phyloP scores from a whole-genome alignment of 2,113 vertebrate species.

The Muscicapa adusta region DNA sequence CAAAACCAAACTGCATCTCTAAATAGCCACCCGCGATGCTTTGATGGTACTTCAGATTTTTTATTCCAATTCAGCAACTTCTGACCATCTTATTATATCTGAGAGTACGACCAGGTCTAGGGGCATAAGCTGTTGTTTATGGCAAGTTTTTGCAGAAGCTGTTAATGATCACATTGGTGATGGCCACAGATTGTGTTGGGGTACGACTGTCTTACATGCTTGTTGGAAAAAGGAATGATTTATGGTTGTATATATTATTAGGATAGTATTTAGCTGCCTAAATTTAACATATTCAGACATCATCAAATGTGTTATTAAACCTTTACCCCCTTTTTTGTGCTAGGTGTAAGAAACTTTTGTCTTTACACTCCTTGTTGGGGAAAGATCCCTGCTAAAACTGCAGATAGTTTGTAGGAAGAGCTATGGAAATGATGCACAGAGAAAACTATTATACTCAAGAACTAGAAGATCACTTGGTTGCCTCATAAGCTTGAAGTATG shows the following conservation, averaged over 20 bases:
- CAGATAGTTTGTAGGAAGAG: not conserved
- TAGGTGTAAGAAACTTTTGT: not conserved
- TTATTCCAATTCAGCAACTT: not conserved
- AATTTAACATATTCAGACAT: not conserved
- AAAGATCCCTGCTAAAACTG: not conserved
- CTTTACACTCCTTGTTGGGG: not conserved
- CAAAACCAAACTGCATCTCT: not conserved
- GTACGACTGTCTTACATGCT: rapidly evolving
- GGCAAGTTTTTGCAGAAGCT: not conserved
- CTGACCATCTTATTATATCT: not conserved
- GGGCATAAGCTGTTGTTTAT: not conserved
- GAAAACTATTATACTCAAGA: not conserved
- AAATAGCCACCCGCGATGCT: not conserved
- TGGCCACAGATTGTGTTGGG: not conserved
- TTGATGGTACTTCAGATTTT: not conserved
- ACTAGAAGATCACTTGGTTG: not conserved
- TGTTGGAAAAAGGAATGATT: not conserved
- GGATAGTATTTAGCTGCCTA: not conserved
- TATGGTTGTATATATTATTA: not conserved
- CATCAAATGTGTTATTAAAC: not conserved
- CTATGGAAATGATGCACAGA: not conserved
- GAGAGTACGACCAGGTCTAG: not conserved
- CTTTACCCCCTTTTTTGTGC: not conserved
- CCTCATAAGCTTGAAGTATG: not conserved
- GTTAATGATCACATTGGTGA: not conserved